Base-by-base conservation (phyloP, 2,888 invertebrate species). In the Microctonus aethiopoides region DNA sequence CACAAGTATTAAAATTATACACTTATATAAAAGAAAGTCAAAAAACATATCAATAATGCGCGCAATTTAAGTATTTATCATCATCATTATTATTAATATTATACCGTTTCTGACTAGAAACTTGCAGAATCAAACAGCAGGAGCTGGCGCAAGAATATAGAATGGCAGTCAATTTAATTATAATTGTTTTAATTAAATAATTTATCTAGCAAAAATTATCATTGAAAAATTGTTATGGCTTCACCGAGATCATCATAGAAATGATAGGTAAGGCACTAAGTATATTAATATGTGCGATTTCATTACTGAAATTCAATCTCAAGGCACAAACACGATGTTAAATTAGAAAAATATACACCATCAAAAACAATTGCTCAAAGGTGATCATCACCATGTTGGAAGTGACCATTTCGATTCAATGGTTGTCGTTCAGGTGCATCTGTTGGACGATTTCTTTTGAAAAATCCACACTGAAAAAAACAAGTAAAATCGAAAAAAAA, bases 361-460 rank as follows among this genome's bases (percentile, higher is more conserved):
- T 59, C 51, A 13, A 24, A 36, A 39, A 1, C 2, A 32, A 62
- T 52, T 10, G 10, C 46, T 73, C 32, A 74, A 71, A 76, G 76
- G 59, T 80, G 81, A 65, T 82, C 81, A 39, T 82, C 81, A 10
- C 77, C 81, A 26, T 83, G 81, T 20, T 79, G 77, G 64, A 81
- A 84, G 73, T 89, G 88, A 59, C 92, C 92, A 79, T 93, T 93
- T 75, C 95, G 90, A 86, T 94, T 93, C 76, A 96, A 87, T 1
- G 95, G 95, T 84, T 95, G 94, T 63, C 95, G 90, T 88, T 96
- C 95, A 54, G 94, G 92, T 78, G 93, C 92, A 84, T 93, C 92
- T n/a, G 83, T 83, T 60, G 96, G 96, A 29, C 96, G 91, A 87
- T 95, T 95, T 83, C 96, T 91, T 85, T 95, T 95, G 90, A 97